phyloP scores from a whole-genome alignment of 2,797 vertebrate genomes.

The Rousettus madagascariensis region DNA sequence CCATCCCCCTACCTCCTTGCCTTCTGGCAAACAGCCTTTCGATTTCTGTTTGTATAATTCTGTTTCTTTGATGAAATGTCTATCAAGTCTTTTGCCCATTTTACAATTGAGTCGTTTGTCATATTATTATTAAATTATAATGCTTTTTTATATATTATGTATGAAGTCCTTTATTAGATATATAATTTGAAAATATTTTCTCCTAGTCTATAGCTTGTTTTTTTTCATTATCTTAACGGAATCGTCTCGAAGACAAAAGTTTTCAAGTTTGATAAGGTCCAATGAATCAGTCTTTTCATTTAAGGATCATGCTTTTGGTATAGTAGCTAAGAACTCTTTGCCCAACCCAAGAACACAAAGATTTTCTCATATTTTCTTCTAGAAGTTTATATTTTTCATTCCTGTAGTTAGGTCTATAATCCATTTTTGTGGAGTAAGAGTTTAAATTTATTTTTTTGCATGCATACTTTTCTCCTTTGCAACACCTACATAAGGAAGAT shows the following conservation, averaged over 20 bases:
- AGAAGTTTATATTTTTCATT: not conserved
- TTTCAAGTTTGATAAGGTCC: constrained; percentile 50
- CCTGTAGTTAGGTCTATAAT: not conserved
- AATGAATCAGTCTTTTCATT: not conserved
- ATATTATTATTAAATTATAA: constrained; percentile 8
- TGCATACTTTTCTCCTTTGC: not conserved
- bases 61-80: not conserved
- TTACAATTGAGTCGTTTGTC: constrained; percentile 49
- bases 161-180: constrained; percentile 37
- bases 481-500: not conserved
- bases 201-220: not conserved
- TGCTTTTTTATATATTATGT: constrained; percentile 30
- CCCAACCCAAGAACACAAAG: not conserved
- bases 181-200: constrained; percentile 53
- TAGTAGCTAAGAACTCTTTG: not conserved
- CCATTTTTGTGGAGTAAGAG: not conserved
- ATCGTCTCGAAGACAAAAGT: constrained; percentile 29
- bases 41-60: not conserved
- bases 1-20: not conserved
- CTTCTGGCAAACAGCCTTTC: not conserved
- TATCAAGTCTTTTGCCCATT: constrained; percentile 41
- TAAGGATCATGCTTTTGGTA: not conserved
- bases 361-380: constrained; percentile 15
- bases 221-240: constrained; percentile 29
- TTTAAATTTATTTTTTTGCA: not conserved